Evolutionary conservation across 2,797 vertebrate species (phyloP).

Genomic region (Helicolenus hilgendorfi): DNA sequence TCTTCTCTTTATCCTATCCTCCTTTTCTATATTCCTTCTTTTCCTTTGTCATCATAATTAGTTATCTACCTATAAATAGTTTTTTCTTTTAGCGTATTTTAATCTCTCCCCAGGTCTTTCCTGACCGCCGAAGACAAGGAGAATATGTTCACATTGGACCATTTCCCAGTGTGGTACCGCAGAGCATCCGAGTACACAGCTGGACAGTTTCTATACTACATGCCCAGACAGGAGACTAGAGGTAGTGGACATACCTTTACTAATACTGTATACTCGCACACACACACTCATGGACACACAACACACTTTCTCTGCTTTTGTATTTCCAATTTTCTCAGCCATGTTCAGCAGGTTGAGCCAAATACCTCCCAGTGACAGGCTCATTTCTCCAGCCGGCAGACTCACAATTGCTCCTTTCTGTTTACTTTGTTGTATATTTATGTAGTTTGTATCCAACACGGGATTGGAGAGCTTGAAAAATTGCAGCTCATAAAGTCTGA

Average conservation of each 20-base stretch:
- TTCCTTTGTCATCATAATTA: neutral
- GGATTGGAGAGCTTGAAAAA: neutral
- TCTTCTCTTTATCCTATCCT: neutral
- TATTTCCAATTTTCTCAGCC: neutral
- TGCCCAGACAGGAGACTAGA: slow-evolving; percentile 90
- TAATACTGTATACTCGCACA: neutral
- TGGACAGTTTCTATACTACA: slow-evolving; percentile 95
- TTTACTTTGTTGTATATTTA: neutral
- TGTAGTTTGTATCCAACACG: neutral
- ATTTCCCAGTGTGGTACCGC: slow-evolving; percentile 97
- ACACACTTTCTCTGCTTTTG: slow-evolving; percentile 14
- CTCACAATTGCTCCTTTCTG: neutral
- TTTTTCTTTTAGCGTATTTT: slow-evolving; percentile 27
- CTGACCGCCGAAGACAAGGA: slow-evolving; percentile 92
- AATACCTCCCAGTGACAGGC: neutral
- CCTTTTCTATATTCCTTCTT: neutral
- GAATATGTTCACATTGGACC: slow-evolving; percentile 96
- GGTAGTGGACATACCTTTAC: slow-evolving; percentile 84
- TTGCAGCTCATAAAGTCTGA: neutral
- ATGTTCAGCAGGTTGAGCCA: slow-evolving; percentile 6
- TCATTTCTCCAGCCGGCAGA: slow-evolving; percentile 2
- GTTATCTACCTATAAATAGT: neutral
- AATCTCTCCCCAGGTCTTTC: slow-evolving; percentile 91
- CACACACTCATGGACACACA: neutral
- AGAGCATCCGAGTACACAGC: slow-evolving; percentile 93